A percentile compares a stretch with the other conserved stretches of the same genome.
phyloP scores from a whole-genome alignment of 2,797 vertebrate genomes.

The Pagetopsis macropterus region DNA sequence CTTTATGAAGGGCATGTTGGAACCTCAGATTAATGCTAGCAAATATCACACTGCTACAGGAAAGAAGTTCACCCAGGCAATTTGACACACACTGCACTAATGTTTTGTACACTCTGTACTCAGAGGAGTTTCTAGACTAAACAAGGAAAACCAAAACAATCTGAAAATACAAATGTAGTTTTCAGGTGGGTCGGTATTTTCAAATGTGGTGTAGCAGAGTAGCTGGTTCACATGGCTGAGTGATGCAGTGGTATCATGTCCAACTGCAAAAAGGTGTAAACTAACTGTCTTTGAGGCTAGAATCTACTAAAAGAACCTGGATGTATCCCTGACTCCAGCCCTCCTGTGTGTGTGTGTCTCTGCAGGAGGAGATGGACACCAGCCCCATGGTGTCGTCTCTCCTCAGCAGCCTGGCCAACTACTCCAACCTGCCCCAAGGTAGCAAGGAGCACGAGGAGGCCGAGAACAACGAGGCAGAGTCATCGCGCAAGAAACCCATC shows the following conservation, averaged over 20 bases:
- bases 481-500: constrained; percentile 80
- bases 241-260: background rate
- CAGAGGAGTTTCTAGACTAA: constrained; percentile 39
- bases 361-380: constrained; percentile 97
- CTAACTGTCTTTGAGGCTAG: background rate
- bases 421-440: constrained; percentile 95
- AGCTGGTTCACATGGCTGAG: background rate
- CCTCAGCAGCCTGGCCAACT: constrained; percentile 95
- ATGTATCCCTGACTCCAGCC: constrained; percentile 18
- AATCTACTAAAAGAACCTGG: background rate
- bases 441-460: constrained; percentile 95
- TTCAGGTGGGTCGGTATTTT: constrained; percentile 8
- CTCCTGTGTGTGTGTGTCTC: constrained; percentile 5
- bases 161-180: constrained; percentile 14
- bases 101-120: constrained; percentile 50
- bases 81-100: constrained; percentile 36
- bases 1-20: constrained; percentile 70
- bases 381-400: constrained; percentile 96
- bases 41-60: constrained; percentile 42
- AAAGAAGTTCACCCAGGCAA: constrained; percentile 43
- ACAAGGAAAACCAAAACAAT: constrained; percentile 18
- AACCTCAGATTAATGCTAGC: constrained; percentile 61
- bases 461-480: constrained; percentile 87
- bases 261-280: background rate
- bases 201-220: background rate